Percentiles rank a stretch among this genome's conserved stretches.
Evolutionary conservation across 2,113 vertebrate species (phyloP).

Genomic region (Girardinichthys multiradiatus): DNA sequence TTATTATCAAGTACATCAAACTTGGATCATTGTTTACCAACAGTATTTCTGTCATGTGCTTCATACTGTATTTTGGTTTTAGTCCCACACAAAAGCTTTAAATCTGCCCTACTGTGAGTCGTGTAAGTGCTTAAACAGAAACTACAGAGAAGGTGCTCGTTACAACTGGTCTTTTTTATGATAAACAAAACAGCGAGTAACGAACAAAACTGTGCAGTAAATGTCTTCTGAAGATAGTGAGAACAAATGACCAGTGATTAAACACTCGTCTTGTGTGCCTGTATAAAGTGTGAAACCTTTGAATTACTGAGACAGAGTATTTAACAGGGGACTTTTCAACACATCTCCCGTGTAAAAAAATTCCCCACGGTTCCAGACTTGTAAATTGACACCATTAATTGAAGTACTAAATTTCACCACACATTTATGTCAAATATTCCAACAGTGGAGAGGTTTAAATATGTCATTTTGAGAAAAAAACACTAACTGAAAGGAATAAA

Average conservation of each 20-base stretch:
- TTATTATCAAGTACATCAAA: conserved; percentile 28
- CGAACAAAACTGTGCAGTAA: conserved; percentile 9
- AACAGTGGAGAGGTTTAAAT: not conserved
- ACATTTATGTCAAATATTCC: not conserved
- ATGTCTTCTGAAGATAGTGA: conserved; percentile 2
- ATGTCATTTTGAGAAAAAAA: not conserved
- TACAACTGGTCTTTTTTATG: not conserved
- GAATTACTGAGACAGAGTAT: not conserved
- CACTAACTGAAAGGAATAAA: not conserved
- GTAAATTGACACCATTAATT: not conserved
- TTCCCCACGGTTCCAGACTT: not conserved
- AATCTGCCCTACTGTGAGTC: not conserved
- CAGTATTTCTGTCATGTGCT: not conserved
- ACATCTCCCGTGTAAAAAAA: not conserved
- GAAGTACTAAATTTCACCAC: not conserved
- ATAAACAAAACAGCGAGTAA: conserved; percentile 37
- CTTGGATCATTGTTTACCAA: not conserved
- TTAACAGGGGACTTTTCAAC: not conserved
- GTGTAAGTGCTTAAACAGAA: not conserved
- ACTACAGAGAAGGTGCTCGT: not conserved
- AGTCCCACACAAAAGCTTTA: conserved; percentile 10
- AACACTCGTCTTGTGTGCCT: conserved; percentile 8
- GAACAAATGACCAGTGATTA: not conserved
- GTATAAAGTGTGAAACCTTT: not conserved
- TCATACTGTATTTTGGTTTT: not conserved